Conservation (phyloP, 2,113 vertebrate genomes). For the Hydrochoerus hydrochaeris region DNA sequence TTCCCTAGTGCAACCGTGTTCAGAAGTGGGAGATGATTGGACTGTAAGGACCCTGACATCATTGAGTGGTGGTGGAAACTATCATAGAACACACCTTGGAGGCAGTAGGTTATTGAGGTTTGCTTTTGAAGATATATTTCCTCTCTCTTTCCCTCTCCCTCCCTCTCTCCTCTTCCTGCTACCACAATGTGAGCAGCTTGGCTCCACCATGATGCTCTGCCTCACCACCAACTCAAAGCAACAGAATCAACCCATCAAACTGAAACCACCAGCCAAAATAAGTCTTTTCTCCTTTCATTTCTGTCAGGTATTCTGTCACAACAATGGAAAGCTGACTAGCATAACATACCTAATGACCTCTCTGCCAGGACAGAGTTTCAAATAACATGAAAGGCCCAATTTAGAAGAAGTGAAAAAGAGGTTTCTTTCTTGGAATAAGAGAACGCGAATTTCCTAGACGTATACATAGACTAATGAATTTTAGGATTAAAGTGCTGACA, state of each 20-base stretch:
- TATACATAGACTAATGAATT: not conserved
- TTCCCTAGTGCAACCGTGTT: not conserved
- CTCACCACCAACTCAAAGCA: not conserved
- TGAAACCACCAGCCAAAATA: not conserved
- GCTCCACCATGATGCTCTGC: not conserved
- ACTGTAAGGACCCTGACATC: not conserved
- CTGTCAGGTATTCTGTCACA: not conserved
- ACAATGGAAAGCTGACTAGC: not conserved
- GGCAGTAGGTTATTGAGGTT: not conserved
- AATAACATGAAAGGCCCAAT: not conserved
- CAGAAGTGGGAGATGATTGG: not conserved
- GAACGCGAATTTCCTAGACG: not conserved
- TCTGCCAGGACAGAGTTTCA: not conserved
- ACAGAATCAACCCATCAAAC: not conserved
- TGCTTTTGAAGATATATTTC: not conserved
- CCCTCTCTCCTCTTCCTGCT: not conserved
- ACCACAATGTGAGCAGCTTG: not conserved
- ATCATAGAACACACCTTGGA: not conserved
- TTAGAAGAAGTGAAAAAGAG: not conserved
- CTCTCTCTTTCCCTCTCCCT: not conserved
- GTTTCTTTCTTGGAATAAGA: not conserved
- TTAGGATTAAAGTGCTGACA: constrained; percentile 12
- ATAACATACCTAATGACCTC: not conserved
- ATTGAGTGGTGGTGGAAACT: not conserved
- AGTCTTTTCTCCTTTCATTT: not conserved